A percentile compares a stretch with the other conserved stretches of the same genome.
phyloP scores from a whole-genome alignment of 2,113 vertebrate species.

The Lamprotornis superbus region DNA sequence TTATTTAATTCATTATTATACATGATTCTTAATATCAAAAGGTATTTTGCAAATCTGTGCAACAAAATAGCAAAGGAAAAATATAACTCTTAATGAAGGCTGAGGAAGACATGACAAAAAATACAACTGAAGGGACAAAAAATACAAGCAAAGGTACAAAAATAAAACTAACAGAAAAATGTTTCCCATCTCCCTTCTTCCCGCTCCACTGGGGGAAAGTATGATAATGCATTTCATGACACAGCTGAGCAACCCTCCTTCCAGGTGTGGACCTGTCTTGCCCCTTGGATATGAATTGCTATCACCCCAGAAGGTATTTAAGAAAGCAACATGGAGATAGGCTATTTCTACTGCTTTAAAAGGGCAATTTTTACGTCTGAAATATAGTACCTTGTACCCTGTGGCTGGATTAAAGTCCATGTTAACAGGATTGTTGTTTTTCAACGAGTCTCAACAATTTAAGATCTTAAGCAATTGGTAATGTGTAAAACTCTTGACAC shows the following conservation, averaged over 20 bases:
- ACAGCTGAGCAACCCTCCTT: background rate
- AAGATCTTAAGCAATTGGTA: background rate
- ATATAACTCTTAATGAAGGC: background rate
- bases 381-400: background rate
- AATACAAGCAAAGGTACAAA: background rate
- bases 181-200: background rate
- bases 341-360: background rate
- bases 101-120: background rate
- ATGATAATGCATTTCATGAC: background rate
- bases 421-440: background rate
- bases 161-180: background rate
- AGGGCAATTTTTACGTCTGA: background rate
- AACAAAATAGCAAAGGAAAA: background rate
- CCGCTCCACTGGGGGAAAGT: background rate
- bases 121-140: background rate
- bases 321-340: background rate
- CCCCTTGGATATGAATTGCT: accelerated
- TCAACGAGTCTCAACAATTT: background rate
- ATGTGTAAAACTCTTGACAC: background rate
- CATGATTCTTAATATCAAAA: background rate
- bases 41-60: background rate
- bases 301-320: background rate
- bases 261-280: background rate
- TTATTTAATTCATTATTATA: background rate
- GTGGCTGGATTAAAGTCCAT: background rate